Base-by-base conservation (phyloP, 2,797 vertebrate species). In the Periophthalmus magnuspinnatus region DNA sequence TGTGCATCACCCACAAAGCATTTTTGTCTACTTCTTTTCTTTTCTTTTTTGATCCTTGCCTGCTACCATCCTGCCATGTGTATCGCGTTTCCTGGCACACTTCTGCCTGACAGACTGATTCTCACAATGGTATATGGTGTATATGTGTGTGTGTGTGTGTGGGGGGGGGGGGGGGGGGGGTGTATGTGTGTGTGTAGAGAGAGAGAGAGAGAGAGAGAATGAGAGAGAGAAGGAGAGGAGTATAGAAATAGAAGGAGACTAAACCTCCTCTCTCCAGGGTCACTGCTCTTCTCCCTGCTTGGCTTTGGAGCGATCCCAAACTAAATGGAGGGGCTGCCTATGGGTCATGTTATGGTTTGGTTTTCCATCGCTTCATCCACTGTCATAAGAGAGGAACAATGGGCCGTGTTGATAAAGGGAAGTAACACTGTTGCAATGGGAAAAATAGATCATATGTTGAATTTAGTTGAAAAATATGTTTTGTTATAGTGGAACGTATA, bases 211-310 rank as follows among this genome's bases (percentile, higher is more conserved):
- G 36, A 10, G 36, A 13, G 64, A 3, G 19, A 36, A 11, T 8
- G 55, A 22, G 3, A 3, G n/a, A 2, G 22, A 28, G 2, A 32
- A 5, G 22, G 5, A 5, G 48, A 63, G 48, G 32, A 64, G 54
- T 21, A 28, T 11, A 14, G 34, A 70, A 57, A 69, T 69, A 68
- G 75, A 59, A 74, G 65, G 69, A 21, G 61, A 75, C 63, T 67
- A 78, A 75, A 81, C 78, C 21, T 50, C 74, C 71, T 74, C 70
- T 61, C 76, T 67, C 63, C 22, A 58, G 76, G 80, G 77, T 79
- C 66, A 75, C 61, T 19, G 62, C 70, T 36, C 57, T 70, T 36
- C 57, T 71, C 34, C 36, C 19, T 2, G 13, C 36, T 50, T 8
- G 17, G 34, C 71, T 32, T 59, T 63, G 9, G 38, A 69, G 61